Evolutionary conservation across 2,113 vertebrate species (phyloP).

Genomic region (Aix galericulata): DNA sequence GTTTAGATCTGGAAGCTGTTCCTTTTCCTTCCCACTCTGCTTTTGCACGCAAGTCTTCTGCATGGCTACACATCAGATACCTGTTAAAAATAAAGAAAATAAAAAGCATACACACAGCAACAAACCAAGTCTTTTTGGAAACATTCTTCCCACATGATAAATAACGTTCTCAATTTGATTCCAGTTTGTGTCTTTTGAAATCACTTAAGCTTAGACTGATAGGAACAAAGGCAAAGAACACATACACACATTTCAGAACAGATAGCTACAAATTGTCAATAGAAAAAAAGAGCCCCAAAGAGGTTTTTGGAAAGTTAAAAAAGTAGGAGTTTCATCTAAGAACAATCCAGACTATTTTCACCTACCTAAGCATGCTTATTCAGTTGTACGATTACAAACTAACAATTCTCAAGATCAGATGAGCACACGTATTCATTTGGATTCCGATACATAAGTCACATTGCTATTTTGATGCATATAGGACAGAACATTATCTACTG

Average conservation of each 20-base stretch:
- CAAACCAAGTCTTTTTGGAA: conserved; percentile 25
- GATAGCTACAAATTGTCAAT: background rate
- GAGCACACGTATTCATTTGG: background rate
- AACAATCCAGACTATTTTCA: background rate
- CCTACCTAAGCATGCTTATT: background rate
- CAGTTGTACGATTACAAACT: background rate
- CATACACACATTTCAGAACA: background rate
- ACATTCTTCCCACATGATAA: background rate
- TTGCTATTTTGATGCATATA: background rate
- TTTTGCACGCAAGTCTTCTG: conserved; percentile 93
- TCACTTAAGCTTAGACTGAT: background rate
- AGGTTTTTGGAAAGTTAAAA: background rate
- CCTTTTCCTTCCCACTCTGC: conserved; percentile 99
- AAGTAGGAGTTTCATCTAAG: background rate
- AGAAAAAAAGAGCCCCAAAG: background rate
- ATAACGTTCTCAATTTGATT: background rate
- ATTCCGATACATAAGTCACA: background rate
- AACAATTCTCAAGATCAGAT: background rate
- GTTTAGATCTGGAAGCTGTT: conserved; percentile 88
- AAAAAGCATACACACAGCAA: conserved; percentile 29
- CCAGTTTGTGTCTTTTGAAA: too few species aligned
- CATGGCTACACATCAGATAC: conserved; percentile 98
- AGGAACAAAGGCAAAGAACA: background rate
- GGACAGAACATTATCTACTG: background rate
- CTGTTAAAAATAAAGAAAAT: conserved; percentile 66